Evolutionary conservation across 2,888 invertebrate genomes (phyloP), one percentile per base, ranked within the genome.

Genomic region (Theodoxus fluviatilis): DNA sequence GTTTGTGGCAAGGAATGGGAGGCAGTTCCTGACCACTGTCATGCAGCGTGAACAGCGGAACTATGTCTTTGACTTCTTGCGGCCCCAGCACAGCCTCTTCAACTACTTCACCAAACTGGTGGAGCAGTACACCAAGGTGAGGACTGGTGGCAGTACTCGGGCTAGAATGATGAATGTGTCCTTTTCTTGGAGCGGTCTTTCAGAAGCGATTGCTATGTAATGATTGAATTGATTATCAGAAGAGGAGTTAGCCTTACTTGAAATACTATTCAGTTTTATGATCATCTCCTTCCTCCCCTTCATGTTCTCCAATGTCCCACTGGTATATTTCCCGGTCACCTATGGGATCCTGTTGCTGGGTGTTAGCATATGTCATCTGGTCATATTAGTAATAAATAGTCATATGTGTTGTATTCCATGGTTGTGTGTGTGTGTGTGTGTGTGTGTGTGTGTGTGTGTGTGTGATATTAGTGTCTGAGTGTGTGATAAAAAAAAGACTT

Each of bases 31-130:
- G 25, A 98, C 98, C 0, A 97, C 97, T 84, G 89, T 99, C 22
- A 99, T 99, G 98, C 98, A 97, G 85, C 91, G 97, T 28, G 99
- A 99, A 84, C 96, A 97, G 84, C 90, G 98, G 2, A 99, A 99
- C 86, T 98, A 95, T 82, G 98, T 98, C 87, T 99, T 99, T 89
- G 99, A 99, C 87, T 99, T 99, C 86, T 90, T 99, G 3, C 91
- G 98, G 2, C 99, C 99, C 0, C 98, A 99, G 83, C 99, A 99
- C 89, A 97, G 97, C 0, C 90, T 98, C 15, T 99, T 99, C 87
- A 95, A 95, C 83, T 99, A 99, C 88, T 99, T 99, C 85, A 98
- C 98, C 0, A 94, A 98, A 82, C 90, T 99, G 0, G 90, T 99
- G 63, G 98, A 99, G 84, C 99, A 99, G 87, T 99, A 99, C 83